Percentiles rank a stretch among this genome's conserved stretches.
phyloP scores from a whole-genome alignment of 2,797 vertebrate genomes.

The Leptoclinus maculatus region DNA sequence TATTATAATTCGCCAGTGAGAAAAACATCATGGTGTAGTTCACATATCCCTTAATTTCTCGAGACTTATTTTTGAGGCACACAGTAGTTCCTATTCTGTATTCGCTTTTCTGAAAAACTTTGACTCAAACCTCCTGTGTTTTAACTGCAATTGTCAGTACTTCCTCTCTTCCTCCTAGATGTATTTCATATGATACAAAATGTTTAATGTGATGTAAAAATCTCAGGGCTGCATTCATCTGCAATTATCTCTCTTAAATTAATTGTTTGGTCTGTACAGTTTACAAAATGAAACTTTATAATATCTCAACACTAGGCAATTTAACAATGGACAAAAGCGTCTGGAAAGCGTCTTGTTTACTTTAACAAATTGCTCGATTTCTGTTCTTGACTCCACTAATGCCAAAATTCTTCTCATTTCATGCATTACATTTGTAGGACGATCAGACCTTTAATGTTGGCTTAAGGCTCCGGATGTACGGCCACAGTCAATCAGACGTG shows the following conservation, averaged over 20 bases:
- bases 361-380: no score
- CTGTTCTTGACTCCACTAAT: not conserved
- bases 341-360: no score
- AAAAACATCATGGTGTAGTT: not conserved
- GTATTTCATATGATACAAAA: no score
- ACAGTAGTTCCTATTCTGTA: not conserved
- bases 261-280: no score
- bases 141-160: not conserved
- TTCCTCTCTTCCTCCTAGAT: no score
- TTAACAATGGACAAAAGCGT: no score
- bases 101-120: not conserved
- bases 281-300: no score
- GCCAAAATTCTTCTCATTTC: not conserved
- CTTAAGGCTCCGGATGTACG: conserved; percentile 75
- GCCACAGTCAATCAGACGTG: conserved; percentile 46
- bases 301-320: no score
- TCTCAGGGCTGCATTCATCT: no score
- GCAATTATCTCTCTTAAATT: no score
- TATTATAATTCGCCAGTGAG: not conserved
- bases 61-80: no score
- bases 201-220: no score
- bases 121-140: not conserved
- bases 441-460: conserved; percentile 77
- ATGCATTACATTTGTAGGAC: conserved; percentile 67
- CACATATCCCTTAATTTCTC: not conserved